Percentiles rank a stretch among this genome's conserved stretches.
phyloP scores from a whole-genome alignment of 92 coral and sea anemone genomes.

The Hydrozoanthus gracilis region DNA sequence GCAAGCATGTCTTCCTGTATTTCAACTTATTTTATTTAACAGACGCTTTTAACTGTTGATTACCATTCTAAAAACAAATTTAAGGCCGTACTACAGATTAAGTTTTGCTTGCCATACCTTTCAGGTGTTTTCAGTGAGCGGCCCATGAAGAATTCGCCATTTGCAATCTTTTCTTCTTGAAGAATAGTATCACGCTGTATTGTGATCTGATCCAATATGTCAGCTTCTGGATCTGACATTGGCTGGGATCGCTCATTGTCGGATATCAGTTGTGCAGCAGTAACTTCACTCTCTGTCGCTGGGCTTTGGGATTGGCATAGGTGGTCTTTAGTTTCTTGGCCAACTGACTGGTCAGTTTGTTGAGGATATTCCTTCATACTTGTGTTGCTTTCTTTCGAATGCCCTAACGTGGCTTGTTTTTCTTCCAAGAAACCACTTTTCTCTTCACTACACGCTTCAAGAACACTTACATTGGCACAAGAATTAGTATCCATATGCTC shows the following conservation, averaged over 20 bases:
- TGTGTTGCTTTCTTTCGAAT: background rate
- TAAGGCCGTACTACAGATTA: background rate
- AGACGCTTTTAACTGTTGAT: too few species aligned
- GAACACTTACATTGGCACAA: background rate
- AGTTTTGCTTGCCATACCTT: constrained; percentile 16
- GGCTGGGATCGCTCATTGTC: constrained; percentile 38
- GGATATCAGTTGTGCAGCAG: background rate
- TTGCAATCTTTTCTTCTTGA: constrained; percentile 64
- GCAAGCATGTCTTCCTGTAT: too few species aligned
- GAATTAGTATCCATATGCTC: background rate
- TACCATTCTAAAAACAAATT: too few species aligned
- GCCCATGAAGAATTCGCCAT: constrained; percentile 85
- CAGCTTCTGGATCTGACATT: background rate
- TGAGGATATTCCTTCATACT: background rate
- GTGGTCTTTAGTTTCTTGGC: background rate
- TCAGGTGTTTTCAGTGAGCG: constrained; percentile 83
- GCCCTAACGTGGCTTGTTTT: background rate
- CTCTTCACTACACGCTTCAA: background rate
- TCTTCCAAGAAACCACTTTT: background rate
- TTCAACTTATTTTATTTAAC: too few species aligned
- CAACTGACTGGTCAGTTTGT: background rate
- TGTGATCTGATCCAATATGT: constrained; percentile 2
- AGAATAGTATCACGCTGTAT: constrained; percentile 65
- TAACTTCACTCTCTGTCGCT: background rate
- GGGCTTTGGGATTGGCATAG: background rate